Conservation (phyloP, 2,888 invertebrate genomes). For the Volucella bombylans region DNA sequence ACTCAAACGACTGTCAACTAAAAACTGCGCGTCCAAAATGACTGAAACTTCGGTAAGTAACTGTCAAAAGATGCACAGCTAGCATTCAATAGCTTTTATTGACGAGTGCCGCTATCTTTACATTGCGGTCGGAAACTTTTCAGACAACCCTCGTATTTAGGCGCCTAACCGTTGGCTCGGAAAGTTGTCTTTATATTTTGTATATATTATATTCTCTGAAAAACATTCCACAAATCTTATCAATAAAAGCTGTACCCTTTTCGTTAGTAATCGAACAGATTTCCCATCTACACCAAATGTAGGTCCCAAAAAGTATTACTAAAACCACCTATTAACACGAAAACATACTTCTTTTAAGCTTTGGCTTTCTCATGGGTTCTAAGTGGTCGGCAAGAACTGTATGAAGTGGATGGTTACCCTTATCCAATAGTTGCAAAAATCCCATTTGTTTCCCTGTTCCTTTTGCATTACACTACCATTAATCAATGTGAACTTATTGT, state of each 20-base stretch:
- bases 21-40: no score
- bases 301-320: slow-evolving; percentile 13
- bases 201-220: slow-evolving; percentile 1
- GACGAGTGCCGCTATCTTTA: no score
- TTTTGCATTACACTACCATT: no score
- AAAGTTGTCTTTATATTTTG: neutral
- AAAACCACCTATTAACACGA: slow-evolving; percentile 2
- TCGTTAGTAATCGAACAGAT: neutral
- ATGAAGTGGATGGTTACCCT: no score
- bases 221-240: neutral
- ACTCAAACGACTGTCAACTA: no score
- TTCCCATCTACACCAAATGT: slow-evolving; percentile 13
- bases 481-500: no score
- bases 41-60: no score
- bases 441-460: no score
- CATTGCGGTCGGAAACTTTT: no score
- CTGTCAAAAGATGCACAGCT: no score
- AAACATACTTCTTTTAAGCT: neutral
- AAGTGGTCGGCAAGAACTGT: neutral
- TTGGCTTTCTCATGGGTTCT: neutral
- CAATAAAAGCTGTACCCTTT: slow-evolving; percentile 3
- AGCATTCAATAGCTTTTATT: no score
- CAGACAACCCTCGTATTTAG: no score
- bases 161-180: neutral
- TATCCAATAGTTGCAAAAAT: neutral